phyloP scores from a whole-genome alignment of 2,113 vertebrate species.

The Dendropsophus ebraccatus region DNA sequence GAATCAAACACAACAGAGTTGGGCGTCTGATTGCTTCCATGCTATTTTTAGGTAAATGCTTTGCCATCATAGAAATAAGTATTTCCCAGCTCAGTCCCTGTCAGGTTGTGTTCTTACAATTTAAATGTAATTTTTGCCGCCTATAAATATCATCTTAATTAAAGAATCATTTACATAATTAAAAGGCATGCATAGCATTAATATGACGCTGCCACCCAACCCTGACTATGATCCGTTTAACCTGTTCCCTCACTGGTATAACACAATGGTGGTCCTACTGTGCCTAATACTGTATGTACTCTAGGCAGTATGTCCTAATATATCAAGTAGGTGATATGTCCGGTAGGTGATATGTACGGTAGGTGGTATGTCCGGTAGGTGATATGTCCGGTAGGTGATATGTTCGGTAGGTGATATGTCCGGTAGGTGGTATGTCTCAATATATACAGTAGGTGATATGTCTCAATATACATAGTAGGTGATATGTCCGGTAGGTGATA shows the following conservation, averaged over 20 bases:
- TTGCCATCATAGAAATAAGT: slow-evolving; percentile 19
- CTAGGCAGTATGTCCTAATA: too few species aligned
- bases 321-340: slow-evolving; percentile 31
- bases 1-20: neutral
- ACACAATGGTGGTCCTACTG: neutral
- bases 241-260: neutral
- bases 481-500: too few species aligned
- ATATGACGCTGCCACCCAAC: neutral
- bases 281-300: too few species aligned
- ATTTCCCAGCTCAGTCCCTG: slow-evolving; percentile 7
- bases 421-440: too few species aligned
- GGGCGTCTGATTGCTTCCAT: slow-evolving; percentile 26
- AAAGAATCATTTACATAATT: slow-evolving; percentile 51
- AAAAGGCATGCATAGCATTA: slow-evolving; percentile 41
- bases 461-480: too few species aligned
- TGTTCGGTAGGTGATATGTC: too few species aligned
- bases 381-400: too few species aligned
- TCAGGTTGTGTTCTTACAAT: slow-evolving; percentile 28
- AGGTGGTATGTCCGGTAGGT: too few species aligned
- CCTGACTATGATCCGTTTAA: neutral
- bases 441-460: too few species aligned
- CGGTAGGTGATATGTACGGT: too few species aligned
- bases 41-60: slow-evolving; percentile 40
- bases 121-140: slow-evolving; percentile 32
- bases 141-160: slow-evolving; percentile 51